These are phyloP conservation scores for Tauraco erythrolophus DNA, from an alignment of 2,113 vertebrate genomes.

Conservation along the genomic window DNA sequence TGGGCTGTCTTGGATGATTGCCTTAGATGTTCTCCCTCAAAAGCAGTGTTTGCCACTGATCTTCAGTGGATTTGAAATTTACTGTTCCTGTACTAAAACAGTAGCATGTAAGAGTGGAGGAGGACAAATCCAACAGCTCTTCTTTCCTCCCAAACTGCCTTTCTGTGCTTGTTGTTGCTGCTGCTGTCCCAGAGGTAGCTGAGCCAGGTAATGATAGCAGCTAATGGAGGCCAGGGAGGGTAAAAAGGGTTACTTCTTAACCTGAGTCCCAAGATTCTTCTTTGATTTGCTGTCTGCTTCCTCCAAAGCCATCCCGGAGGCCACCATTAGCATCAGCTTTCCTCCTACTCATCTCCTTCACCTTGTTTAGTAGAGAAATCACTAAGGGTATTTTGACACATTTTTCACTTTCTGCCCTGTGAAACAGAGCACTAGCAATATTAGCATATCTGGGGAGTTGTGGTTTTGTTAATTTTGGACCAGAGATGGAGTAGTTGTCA, in stretches of 20 bases:
- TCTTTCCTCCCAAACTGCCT: background rate
- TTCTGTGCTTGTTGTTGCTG: background rate
- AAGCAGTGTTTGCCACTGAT: background rate
- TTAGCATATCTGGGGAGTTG: background rate
- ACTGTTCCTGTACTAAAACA: background rate
- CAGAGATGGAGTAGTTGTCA: background rate
- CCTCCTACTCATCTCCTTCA: background rate
- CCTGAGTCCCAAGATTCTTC: background rate
- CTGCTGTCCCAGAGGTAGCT: background rate
- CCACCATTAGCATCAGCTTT: background rate
- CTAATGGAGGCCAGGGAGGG: background rate
- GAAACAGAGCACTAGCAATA: background rate
- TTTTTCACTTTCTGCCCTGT: background rate
- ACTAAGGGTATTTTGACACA: background rate
- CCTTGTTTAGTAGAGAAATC: background rate
- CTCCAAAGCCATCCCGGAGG: background rate
- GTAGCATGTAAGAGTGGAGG: background rate
- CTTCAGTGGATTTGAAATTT: background rate
- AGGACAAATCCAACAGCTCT: background rate
- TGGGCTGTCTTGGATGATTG: background rate
- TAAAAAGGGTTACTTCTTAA: background rate
- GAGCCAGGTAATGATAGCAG: background rate
- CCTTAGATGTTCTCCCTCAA: background rate
- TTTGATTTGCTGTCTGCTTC: background rate
- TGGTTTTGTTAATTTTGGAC: background rate